Evolutionary conservation across 1,140 invertebrate genomes (phyloP).

Genomic region (Battus philenor): DNA sequence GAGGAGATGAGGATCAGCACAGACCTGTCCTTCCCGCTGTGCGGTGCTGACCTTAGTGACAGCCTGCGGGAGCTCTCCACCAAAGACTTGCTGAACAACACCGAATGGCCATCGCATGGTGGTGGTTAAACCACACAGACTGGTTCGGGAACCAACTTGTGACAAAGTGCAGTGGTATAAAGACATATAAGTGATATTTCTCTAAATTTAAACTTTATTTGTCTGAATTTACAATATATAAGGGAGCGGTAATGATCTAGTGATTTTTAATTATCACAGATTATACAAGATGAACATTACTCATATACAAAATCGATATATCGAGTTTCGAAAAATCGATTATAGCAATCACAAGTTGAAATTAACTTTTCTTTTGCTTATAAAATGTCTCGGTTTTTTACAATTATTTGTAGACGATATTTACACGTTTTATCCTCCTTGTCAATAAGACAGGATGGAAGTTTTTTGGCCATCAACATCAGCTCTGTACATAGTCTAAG

Average conservation of each 20-base stretch:
- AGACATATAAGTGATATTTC: neutral
- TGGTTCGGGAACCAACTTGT: too few species aligned
- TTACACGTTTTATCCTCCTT: too few species aligned
- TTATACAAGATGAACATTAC: neutral
- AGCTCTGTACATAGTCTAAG: too few species aligned
- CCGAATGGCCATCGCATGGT: neutral
- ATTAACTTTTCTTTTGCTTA: too few species aligned
- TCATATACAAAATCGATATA: too few species aligned
- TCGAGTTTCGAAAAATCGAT: too few species aligned
- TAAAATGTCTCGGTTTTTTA: too few species aligned
- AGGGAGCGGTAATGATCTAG: neutral
- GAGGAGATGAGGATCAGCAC: conserved; percentile 29
- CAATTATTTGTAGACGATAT: too few species aligned
- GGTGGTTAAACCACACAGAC: neutral
- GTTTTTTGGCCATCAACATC: too few species aligned
- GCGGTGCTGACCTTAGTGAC: conserved; percentile 36
- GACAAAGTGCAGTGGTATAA: too few species aligned
- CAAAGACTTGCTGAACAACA: conserved; percentile 27
- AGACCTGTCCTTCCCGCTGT: conserved; percentile 25
- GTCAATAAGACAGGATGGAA: too few species aligned
- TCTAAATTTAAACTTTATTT: neutral
- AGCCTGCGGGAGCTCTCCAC: conserved; percentile 39
- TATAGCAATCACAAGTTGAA: too few species aligned
- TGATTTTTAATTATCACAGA: neutral
- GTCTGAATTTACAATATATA: neutral